Percentiles rank a stretch among this genome's conserved stretches.
Evolutionary conservation across 2,113 vertebrate species (phyloP).

Genomic region (Eulemur macaco): DNA sequence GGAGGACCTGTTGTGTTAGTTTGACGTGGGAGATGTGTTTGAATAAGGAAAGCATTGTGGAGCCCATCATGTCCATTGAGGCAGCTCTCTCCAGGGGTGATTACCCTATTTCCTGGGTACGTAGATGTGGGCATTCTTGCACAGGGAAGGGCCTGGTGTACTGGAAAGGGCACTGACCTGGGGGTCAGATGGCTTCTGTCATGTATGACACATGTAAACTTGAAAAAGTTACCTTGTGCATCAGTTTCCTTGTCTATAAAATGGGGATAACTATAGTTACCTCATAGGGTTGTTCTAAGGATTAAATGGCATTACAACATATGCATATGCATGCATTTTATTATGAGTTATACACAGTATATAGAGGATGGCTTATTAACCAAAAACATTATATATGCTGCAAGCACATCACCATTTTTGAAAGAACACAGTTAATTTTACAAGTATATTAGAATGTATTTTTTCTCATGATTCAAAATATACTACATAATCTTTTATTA

Average conservation of each 20-base stretch:
- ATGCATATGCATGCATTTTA: background rate
- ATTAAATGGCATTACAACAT: background rate
- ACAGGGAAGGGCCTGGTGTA: background rate
- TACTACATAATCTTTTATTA: background rate
- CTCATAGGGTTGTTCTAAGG: background rate
- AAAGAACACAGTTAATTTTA: constrained; percentile 22
- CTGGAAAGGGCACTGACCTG: background rate
- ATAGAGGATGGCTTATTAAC: background rate
- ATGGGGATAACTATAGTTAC: background rate
- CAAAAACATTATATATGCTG: background rate
- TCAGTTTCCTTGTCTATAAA: background rate
- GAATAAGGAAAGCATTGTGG: constrained; percentile 11
- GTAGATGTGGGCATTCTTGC: background rate
- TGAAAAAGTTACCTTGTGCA: background rate
- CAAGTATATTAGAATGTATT: background rate
- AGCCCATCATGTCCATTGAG: background rate
- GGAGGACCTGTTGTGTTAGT: background rate
- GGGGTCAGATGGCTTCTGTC: background rate
- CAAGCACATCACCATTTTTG: background rate
- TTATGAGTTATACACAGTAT: background rate
- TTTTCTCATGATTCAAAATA: background rate
- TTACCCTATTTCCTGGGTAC: background rate
- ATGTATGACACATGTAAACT: background rate
- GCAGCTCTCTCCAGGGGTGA: background rate
- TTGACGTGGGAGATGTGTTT: constrained; percentile 30